Percentiles rank a stretch among this genome's conserved stretches.
These are phyloP conservation scores for Trichogramma dendrolimi DNA, from an alignment of 2,888 invertebrate species.

Conservation along the genomic window DNA sequence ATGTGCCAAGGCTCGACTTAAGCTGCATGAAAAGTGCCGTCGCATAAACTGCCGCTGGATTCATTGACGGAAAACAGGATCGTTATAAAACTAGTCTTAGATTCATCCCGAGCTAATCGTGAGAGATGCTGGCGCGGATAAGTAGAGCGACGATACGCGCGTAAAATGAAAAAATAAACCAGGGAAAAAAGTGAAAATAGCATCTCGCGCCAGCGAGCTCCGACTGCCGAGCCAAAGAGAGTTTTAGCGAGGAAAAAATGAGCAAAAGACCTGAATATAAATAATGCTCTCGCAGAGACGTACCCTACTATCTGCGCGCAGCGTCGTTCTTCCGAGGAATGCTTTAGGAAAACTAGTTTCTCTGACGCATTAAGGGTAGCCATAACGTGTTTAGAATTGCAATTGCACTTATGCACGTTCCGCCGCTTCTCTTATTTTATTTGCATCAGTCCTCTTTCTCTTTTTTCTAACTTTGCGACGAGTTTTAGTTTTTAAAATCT, in stretches of 20 bases:
- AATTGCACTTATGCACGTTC: conserved; percentile 15
- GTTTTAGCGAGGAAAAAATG: conserved; percentile 16
- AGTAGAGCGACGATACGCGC: background rate
- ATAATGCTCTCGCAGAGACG: conserved; percentile 1
- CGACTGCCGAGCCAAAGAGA: conserved; percentile 9
- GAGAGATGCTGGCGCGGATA: background rate
- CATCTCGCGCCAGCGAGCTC: background rate
- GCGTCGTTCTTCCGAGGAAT: conserved; percentile 12
- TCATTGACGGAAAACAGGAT: conserved; percentile 29
- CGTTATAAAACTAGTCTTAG: conserved; percentile 40
- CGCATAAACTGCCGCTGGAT: too few species aligned
- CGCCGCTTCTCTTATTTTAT: background rate
- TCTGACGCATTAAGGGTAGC: background rate
- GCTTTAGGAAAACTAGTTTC: conserved; percentile 23
- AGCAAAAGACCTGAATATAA: background rate
- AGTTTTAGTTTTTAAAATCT: background rate
- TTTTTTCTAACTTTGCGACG: conserved; percentile 11
- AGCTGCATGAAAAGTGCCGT: too few species aligned
- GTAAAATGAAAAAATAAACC: conserved; percentile 23
- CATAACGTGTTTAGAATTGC: conserved; percentile 14
- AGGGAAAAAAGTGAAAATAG: conserved; percentile 23
- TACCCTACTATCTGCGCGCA: background rate
- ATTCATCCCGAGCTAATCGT: conserved; percentile 31
- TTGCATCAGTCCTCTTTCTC: conserved; percentile 18
- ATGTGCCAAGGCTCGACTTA: conserved; percentile 11